Percentiles rank a stretch among this genome's conserved stretches.
Conservation (phyloP, 2,888 invertebrate genomes). For the Lasioglossum lativentre region DNA sequence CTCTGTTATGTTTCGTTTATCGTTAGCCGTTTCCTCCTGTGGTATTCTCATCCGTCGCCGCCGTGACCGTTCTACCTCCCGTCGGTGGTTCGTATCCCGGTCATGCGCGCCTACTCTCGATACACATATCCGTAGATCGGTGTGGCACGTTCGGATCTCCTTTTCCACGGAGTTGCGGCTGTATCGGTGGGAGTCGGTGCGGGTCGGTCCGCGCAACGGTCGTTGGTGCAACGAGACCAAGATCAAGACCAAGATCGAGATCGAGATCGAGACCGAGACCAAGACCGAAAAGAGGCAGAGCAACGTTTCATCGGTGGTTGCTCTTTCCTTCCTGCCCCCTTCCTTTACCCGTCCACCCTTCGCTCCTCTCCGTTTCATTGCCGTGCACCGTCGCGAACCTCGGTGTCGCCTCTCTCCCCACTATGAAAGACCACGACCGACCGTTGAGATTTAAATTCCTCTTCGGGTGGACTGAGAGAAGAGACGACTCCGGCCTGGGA, state of each 20-base stretch:
- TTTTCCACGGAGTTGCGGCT: constrained; percentile 32
- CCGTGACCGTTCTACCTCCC: not conserved
- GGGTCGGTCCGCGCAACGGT: not conserved
- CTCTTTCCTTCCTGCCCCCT: constrained; percentile 20
- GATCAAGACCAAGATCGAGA: not conserved
- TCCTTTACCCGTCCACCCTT: constrained; percentile 12
- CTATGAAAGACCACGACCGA: constrained; percentile 75
- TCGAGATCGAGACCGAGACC: constrained; percentile 4
- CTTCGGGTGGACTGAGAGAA: constrained; percentile 70
- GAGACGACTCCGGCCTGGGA: constrained; percentile 76
- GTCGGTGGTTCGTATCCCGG: constrained; percentile 8
- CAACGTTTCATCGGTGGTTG: constrained; percentile 47
- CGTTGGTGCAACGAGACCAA: not conserved
- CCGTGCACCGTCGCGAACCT: constrained; percentile 60
- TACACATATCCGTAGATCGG: constrained; percentile 28
- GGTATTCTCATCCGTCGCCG: not conserved
- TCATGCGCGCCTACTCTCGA: not conserved
- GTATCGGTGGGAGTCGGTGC: constrained; percentile 14
- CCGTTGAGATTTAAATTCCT: constrained; percentile 84
- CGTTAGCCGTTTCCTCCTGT: not conserved
- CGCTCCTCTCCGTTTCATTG: constrained; percentile 41
- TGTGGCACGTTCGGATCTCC: constrained; percentile 20
- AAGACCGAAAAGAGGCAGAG: constrained; percentile 39
- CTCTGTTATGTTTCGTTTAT: not conserved
- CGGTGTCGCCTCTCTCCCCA: constrained; percentile 70